These are phyloP conservation scores for Embidobia sp. DNA, from an alignment of 2,888 invertebrate genomes.

Conservation along the genomic window DNA sequence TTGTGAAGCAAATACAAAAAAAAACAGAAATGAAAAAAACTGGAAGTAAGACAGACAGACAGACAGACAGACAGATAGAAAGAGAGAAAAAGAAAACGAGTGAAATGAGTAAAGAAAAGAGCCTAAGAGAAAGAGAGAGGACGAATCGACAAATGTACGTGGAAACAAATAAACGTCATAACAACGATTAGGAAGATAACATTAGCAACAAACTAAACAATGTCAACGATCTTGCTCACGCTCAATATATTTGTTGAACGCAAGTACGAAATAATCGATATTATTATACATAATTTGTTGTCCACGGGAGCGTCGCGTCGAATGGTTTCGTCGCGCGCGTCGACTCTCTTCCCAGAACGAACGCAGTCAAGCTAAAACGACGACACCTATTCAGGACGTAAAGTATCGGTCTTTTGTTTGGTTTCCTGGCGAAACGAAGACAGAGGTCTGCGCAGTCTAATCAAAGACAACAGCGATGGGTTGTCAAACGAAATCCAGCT, in stretches of 20 bases:
- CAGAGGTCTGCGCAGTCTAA: slow-evolving; percentile 2
- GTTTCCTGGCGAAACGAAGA: slow-evolving; percentile 7
- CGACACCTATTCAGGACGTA: slow-evolving; percentile 14
- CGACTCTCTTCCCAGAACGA: slow-evolving; percentile 6
- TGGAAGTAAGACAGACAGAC: no score
- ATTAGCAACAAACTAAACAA: slow-evolving; percentile 47
- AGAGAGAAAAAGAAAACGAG: neutral
- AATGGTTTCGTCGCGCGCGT: slow-evolving; percentile 3
- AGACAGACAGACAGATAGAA: no score
- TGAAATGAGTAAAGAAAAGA: neutral
- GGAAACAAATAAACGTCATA: slow-evolving; percentile 29
- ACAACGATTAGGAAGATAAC: slow-evolving; percentile 48
- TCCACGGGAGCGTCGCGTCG: neutral
- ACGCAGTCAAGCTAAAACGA: slow-evolving; percentile 18
- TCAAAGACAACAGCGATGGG: slow-evolving; percentile 13
- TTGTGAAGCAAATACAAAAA: slow-evolving; percentile 1
- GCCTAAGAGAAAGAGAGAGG: no score
- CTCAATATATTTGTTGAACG: slow-evolving; percentile 27
- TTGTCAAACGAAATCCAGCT: slow-evolving; percentile 24
- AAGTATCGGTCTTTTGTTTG: slow-evolving; percentile 12
- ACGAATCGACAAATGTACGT: neutral
- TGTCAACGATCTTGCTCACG: slow-evolving; percentile 40
- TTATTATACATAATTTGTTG: slow-evolving; percentile 27
- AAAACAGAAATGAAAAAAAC: slow-evolving; percentile 9
- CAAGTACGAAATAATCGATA: slow-evolving; percentile 37